Conservation (phyloP, 2,888 invertebrate genomes). For the Gordius sp. region DNA sequence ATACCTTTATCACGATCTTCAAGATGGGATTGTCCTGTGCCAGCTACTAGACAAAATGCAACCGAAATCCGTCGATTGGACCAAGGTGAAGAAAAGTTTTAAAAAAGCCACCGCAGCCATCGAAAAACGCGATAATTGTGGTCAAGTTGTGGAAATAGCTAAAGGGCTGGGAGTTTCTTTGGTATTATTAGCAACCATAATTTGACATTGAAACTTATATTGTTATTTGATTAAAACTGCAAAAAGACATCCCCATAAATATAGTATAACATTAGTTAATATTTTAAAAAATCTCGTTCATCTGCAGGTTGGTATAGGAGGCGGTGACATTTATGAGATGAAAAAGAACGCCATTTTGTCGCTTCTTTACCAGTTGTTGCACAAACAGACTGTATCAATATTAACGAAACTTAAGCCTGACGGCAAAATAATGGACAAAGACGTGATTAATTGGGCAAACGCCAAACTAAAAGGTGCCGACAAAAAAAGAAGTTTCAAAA, state of each 20-base stretch:
- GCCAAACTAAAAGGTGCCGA: background rate
- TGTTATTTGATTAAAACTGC: too few relatives aligned
- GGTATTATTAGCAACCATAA: too few relatives aligned
- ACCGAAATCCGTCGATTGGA: background rate
- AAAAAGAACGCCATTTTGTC: constrained; percentile 1
- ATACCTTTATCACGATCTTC: background rate
- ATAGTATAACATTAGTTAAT: too few relatives aligned
- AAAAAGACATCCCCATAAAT: too few relatives aligned
- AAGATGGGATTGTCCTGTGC: background rate
- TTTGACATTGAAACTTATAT: too few relatives aligned
- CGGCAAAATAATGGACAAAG: background rate
- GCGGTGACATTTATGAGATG: background rate
- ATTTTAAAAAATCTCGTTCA: too few relatives aligned
- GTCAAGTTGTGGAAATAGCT: background rate
- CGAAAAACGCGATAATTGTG: background rate
- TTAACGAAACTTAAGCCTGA: background rate
- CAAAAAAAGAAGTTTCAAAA: background rate
- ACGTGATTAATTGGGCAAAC: background rate
- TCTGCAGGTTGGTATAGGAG: background rate
- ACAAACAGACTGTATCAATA: background rate
- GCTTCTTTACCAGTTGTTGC: background rate
- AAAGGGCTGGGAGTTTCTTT: background rate
- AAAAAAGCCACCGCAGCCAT: background rate
- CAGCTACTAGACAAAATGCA: background rate
- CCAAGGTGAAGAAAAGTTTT: background rate